Conservation (phyloP, 2,888 invertebrate species). For the Tenthredo livida region DNA sequence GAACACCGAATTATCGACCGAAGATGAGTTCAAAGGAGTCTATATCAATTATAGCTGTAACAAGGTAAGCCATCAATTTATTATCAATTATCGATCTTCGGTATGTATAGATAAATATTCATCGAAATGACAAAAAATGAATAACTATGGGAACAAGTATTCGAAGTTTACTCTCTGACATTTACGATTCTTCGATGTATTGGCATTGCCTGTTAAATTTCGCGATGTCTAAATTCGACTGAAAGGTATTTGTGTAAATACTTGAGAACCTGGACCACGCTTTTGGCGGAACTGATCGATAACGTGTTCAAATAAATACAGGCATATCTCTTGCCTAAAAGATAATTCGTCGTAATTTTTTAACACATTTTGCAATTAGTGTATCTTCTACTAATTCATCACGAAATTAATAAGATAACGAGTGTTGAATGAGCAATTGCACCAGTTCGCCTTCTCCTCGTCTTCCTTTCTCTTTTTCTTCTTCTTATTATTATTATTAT, state of each 20-base stretch:
- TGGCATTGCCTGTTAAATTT: not conserved
- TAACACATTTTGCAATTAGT: not conserved
- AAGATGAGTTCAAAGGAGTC: constrained; percentile 88
- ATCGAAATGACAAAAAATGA: not conserved
- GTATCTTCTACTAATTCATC: not conserved
- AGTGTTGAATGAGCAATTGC: not conserved
- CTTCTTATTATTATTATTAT: not conserved
- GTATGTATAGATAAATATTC: not conserved
- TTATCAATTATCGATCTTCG: not conserved
- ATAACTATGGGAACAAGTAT: not conserved
- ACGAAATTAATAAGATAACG: not conserved
- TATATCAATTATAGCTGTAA: constrained; percentile 88
- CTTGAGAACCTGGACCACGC: not conserved
- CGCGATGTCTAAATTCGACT: not conserved
- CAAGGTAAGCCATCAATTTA: constrained; percentile 78
- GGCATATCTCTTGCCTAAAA: not conserved
- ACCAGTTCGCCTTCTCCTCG: not conserved
- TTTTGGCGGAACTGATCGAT: not conserved
- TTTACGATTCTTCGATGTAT: not conserved
- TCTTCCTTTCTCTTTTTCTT: not conserved
- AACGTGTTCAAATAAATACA: not conserved
- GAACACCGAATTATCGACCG: constrained; percentile 87
- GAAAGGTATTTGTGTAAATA: not conserved
- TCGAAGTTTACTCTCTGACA: not conserved
- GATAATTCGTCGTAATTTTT: not conserved